A percentile compares a stretch with the other conserved stretches of the same genome.
Evolutionary conservation across 2,888 invertebrate species (phyloP).

Genomic region (Cephus spinipes): DNA sequence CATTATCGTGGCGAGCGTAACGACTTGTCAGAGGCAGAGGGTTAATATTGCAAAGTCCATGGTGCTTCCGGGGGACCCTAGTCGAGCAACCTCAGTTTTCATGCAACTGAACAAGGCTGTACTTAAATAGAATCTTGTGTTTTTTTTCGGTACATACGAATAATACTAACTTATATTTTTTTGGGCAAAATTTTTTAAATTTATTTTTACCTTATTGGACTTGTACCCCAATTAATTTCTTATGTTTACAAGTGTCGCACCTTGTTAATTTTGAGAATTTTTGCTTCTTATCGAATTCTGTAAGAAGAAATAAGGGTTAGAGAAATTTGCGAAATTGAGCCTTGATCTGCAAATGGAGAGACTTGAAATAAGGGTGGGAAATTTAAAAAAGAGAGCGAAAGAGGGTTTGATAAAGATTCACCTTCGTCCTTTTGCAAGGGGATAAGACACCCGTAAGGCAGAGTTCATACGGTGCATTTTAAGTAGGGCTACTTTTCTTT

Average conservation of each 20-base stretch:
- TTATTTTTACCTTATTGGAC: neutral
- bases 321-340: neutral
- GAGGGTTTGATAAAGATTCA: neutral
- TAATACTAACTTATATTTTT: neutral
- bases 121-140: neutral
- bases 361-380: neutral
- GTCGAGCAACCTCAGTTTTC: neutral
- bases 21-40: constrained; percentile 27
- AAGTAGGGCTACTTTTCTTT: neutral
- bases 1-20: constrained; percentile 21
- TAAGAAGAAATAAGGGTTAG: neutral
- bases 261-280: neutral
- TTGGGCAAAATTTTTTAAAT: neutral
- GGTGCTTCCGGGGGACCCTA: neutral
- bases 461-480: too few relatives aligned
- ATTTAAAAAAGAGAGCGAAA: neutral
- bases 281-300: neutral
- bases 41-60: constrained; percentile 23
- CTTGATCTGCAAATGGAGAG: constrained; percentile 7
- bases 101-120: neutral
- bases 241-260: neutral
- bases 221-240: neutral
- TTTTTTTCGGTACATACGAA: neutral
- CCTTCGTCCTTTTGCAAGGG: neutral
- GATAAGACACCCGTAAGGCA: neutral